Evolutionary conservation across 2,113 vertebrate genomes (phyloP).

Genomic region (Rhegmatorhina hoffmannsi): DNA sequence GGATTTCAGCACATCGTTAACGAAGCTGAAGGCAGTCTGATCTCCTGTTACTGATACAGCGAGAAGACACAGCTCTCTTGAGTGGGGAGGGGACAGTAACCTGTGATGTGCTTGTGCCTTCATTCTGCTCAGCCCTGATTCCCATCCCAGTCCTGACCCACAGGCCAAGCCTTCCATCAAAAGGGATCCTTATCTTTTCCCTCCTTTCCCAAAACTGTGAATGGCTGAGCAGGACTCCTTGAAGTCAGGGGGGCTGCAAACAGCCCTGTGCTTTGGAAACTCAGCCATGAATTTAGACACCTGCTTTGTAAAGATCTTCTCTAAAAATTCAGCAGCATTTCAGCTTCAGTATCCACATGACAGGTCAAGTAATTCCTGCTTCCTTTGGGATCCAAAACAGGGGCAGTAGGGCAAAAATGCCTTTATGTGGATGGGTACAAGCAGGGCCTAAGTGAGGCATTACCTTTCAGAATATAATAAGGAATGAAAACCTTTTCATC

Average conservation of each 20-base stretch:
- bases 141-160: neutral
- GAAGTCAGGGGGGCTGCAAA: neutral
- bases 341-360: neutral
- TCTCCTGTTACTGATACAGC: neutral
- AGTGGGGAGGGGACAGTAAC: neutral
- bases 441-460: neutral
- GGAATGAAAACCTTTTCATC: neutral
- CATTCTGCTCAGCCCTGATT: neutral
- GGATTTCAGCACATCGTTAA: neutral
- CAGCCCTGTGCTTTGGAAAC: neutral
- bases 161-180: neutral
- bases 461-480: neutral
- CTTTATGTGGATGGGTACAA: neutral
- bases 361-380: neutral
- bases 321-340: neutral
- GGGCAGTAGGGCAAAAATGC: neutral
- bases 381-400: neutral
- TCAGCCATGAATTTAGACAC: neutral
- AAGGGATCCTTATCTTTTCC: neutral
- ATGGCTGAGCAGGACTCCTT: neutral
- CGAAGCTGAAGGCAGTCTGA: neutral
- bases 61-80: neutral
- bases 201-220: neutral
- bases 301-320: neutral
- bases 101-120: neutral